These are phyloP conservation scores for Notocelia uddmanniana DNA, from an alignment of 2,888 invertebrate species.

Conservation along the genomic window DNA sequence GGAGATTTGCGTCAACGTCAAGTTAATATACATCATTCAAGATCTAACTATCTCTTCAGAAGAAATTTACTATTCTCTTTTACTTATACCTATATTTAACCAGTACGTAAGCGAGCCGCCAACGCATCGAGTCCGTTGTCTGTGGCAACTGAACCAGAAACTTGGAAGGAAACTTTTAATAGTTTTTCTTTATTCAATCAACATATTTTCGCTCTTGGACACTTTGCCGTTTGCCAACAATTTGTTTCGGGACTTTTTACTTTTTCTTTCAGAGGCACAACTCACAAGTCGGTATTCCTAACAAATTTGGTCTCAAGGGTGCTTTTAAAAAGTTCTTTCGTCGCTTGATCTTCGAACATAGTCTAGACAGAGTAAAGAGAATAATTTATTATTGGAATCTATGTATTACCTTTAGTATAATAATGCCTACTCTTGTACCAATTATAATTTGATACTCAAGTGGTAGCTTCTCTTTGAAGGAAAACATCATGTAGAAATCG, in stretches of 20 bases:
- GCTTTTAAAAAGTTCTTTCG: constrained; percentile 69
- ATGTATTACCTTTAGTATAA: not conserved
- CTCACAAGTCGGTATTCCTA: constrained; percentile 66
- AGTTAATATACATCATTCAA: not conserved
- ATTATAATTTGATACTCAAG: no score
- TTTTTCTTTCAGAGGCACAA: constrained; percentile 71
- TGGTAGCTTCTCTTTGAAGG: no score
- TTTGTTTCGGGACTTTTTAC: constrained; percentile 81
- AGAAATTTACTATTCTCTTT: not conserved
- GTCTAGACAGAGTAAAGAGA: constrained; percentile 68
- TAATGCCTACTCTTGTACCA: no score
- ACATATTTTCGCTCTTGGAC: constrained; percentile 83
- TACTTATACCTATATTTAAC: constrained; percentile 12
- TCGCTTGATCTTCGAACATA: constrained; percentile 56
- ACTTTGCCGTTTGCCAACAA: constrained; percentile 83
- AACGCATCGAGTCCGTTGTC: constrained; percentile 70
- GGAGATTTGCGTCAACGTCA: not conserved
- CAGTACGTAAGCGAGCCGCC: constrained; percentile 47
- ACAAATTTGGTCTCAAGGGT: constrained; percentile 78
- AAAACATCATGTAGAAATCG: no score
- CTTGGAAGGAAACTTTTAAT: constrained; percentile 79
- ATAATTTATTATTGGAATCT: constrained; percentile 58
- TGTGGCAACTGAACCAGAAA: constrained; percentile 73
- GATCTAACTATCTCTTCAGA: not conserved
- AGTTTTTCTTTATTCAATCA: constrained; percentile 85